These are phyloP conservation scores for Prosapia bicincta DNA, from an alignment of 2,888 invertebrate genomes.

Conservation along the genomic window DNA sequence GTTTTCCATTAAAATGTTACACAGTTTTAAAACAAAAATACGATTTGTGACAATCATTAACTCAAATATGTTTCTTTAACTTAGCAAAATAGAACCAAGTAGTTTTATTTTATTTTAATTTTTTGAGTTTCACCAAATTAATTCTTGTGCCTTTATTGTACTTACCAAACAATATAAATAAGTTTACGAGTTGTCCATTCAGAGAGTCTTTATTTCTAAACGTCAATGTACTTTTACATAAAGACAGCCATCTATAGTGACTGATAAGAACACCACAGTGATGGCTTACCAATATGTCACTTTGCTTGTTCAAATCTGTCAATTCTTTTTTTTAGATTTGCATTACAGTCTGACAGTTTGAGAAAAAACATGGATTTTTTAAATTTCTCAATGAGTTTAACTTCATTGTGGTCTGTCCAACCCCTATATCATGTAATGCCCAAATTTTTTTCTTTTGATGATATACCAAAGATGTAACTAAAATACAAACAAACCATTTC, in stretches of 20 bases:
- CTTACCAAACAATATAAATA: background rate
- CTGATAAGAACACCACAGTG: background rate
- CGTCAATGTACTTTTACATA: background rate
- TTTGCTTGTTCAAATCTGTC: background rate
- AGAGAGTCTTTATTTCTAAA: background rate
- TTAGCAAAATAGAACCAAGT: background rate
- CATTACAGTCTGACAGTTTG: background rate
- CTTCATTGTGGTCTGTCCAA: background rate
- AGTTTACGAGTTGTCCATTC: background rate
- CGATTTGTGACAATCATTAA: constrained; percentile 2
- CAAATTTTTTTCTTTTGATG: background rate
- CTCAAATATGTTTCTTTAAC: constrained; percentile 13
- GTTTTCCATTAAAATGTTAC: background rate
- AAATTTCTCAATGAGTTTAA: background rate
- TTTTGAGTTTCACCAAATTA: constrained; percentile 1
- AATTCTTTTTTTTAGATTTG: constrained; percentile 4
- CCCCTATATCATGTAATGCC: background rate
- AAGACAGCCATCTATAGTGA: constrained; percentile 3
- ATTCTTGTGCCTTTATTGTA: constrained; percentile 8
- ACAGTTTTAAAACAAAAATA: constrained; percentile 6
- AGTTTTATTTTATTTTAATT: background rate
- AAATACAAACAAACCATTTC: constrained; percentile 10
- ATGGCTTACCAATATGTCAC: background rate
- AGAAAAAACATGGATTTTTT: background rate
- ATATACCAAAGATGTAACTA: background rate